phyloP scores from a whole-genome alignment of 2,797 vertebrate species.

The Tadarida brasiliensis region DNA sequence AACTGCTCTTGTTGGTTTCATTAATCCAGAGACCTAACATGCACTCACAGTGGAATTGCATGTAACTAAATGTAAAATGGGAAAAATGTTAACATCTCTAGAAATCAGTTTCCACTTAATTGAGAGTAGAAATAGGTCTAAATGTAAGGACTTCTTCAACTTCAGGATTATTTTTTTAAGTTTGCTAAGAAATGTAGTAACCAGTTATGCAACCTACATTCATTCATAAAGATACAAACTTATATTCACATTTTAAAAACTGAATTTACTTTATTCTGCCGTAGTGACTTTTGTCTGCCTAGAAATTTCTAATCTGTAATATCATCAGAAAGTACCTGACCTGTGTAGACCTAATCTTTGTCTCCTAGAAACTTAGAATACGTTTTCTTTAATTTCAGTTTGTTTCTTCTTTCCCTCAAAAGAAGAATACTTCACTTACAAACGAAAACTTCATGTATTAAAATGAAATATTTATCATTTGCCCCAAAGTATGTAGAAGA shows the following conservation, averaged over 20 bases:
- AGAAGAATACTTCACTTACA: neutral
- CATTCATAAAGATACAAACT: neutral
- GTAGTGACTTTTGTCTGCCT: neutral
- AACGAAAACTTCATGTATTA: neutral
- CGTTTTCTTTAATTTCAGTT: neutral
- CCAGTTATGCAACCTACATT: neutral
- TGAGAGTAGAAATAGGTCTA: neutral
- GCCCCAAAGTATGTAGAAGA: neutral
- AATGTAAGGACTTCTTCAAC: neutral
- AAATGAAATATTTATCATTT: neutral
- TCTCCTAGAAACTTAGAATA: neutral
- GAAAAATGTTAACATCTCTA: neutral
- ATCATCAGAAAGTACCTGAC: neutral
- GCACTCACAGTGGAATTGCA: neutral
- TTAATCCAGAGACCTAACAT: neutral
- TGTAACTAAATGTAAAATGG: neutral
- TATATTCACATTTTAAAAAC: neutral
- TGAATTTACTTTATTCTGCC: neutral
- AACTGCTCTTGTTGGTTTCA: neutral
- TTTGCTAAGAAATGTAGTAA: neutral
- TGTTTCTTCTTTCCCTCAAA: neutral
- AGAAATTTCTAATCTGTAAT: neutral
- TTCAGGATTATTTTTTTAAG: neutral
- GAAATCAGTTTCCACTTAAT: neutral
- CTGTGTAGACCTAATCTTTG: neutral